Percentiles rank a stretch among this genome's conserved stretches.
phyloP scores from a whole-genome alignment of 2,888 invertebrate species.

The Hanleya hanleyi region DNA sequence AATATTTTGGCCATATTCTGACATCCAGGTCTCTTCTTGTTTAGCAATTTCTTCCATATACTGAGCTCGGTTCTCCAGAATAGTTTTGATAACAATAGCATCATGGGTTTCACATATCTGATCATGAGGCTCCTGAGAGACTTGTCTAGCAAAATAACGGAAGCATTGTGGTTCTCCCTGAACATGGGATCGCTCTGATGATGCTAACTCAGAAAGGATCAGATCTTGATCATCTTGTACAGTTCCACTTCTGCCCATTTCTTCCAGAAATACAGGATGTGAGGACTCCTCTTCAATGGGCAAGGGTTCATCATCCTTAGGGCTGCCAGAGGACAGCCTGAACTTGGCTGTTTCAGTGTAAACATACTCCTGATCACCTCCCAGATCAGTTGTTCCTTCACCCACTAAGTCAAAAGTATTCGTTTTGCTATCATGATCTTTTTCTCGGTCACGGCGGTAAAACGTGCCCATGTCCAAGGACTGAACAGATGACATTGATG shows the following conservation, averaged over 20 bases:
- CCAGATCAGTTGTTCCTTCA: neutral
- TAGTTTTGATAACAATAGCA: constrained; percentile 61
- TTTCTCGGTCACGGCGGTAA: constrained; percentile 47
- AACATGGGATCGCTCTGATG: neutral
- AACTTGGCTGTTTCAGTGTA: constrained; percentile 5
- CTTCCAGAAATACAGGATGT: neutral
- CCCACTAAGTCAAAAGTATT: constrained; percentile 28
- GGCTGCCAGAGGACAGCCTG: neutral
- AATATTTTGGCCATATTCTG: neutral
- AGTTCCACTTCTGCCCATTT: too few relatives aligned
- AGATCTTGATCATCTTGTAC: neutral
- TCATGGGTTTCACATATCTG: constrained; percentile 61
- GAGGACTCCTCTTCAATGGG: neutral
- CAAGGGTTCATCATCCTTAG: neutral
- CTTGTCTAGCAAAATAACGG: neutral
- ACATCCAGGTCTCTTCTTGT: constrained; percentile 30
- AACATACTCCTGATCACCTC: neutral
- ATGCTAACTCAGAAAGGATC: neutral
- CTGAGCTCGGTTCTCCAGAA: constrained; percentile 45
- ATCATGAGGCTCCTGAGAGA: constrained; percentile 80
- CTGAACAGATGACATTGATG: constrained; percentile 40
- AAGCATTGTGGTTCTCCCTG: neutral
- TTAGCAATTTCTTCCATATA: constrained; percentile 47
- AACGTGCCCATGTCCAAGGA: constrained; percentile 64
- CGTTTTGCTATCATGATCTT: constrained; percentile 18